Conservation (phyloP, 2,888 invertebrate species). For the Sinotaia quadrata region DNA sequence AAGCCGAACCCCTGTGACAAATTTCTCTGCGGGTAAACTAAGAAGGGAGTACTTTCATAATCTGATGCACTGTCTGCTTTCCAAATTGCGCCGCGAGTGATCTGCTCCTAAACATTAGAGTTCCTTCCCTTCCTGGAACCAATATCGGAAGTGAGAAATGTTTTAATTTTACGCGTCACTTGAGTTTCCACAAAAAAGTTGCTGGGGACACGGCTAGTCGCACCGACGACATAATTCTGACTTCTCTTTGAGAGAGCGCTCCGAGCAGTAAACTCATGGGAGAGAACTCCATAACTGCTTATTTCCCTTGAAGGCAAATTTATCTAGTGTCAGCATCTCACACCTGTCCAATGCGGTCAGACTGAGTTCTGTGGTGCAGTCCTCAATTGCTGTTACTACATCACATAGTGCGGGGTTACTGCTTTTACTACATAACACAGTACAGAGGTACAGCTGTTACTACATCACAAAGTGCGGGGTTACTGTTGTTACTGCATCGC, state of each 20-base stretch:
- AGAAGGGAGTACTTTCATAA: slow-evolving; percentile 6
- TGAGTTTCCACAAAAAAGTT: slow-evolving; percentile 12
- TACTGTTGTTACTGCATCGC: too few species aligned
- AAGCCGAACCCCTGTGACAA: background rate
- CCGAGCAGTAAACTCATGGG: background rate
- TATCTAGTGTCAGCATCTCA: slow-evolving; percentile 20
- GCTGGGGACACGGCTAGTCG: background rate
- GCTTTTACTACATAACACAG: too few species aligned
- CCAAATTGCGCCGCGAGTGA: background rate
- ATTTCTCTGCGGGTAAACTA: background rate
- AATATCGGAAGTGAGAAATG: slow-evolving; percentile 31
- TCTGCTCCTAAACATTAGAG: slow-evolving; percentile 7
- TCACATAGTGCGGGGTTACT: too few species aligned
- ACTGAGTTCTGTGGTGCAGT: too few species aligned
- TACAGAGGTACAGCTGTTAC: too few species aligned
- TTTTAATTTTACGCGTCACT: slow-evolving; percentile 34
- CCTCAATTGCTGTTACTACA: too few species aligned
- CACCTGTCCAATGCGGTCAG: slow-evolving; percentile 24
- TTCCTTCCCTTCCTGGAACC: background rate
- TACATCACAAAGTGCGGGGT: too few species aligned
- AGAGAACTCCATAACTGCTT: background rate
- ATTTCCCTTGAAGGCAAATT: too few species aligned
- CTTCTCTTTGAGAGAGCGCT: background rate
- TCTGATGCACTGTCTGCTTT: slow-evolving; percentile 22
- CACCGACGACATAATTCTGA: slow-evolving; percentile 16